phyloP scores from a whole-genome alignment of 2,113 vertebrate species.

The Phyllostomus hastatus region DNA sequence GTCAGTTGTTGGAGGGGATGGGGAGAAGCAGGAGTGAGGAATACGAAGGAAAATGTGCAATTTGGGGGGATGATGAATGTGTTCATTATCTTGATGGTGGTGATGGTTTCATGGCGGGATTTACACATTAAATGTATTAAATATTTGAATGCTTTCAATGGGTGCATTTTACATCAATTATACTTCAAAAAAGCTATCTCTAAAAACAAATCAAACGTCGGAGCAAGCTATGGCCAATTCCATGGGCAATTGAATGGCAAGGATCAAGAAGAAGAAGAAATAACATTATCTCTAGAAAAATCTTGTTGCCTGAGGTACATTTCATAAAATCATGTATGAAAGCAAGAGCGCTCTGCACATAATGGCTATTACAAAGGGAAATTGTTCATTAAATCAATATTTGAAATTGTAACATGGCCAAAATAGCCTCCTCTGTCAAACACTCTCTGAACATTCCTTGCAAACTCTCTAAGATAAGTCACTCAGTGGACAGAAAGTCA shows the following conservation, averaged over 20 bases:
- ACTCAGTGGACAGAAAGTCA: background rate
- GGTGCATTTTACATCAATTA: background rate
- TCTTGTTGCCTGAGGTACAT: background rate
- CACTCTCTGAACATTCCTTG: background rate
- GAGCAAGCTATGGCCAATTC: background rate
- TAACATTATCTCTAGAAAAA: background rate
- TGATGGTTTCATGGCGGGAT: background rate
- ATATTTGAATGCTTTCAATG: background rate
- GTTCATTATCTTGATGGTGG: background rate
- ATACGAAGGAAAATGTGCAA: background rate
- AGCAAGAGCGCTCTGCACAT: background rate
- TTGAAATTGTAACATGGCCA: background rate
- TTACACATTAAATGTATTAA: background rate
- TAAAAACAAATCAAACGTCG: background rate
- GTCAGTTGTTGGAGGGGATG: background rate
- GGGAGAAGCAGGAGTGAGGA: background rate
- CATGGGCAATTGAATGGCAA: background rate
- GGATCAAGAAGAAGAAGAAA: background rate
- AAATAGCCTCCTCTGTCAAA: background rate
- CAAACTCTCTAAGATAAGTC: background rate
- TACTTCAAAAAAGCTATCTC: background rate
- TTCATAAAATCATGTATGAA: background rate
- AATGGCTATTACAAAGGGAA: background rate
- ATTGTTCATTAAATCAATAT: background rate
- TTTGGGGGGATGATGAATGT: background rate